Conservation (phyloP, 2,797 vertebrate species). For the Percopsis omiscomaycus region DNA sequence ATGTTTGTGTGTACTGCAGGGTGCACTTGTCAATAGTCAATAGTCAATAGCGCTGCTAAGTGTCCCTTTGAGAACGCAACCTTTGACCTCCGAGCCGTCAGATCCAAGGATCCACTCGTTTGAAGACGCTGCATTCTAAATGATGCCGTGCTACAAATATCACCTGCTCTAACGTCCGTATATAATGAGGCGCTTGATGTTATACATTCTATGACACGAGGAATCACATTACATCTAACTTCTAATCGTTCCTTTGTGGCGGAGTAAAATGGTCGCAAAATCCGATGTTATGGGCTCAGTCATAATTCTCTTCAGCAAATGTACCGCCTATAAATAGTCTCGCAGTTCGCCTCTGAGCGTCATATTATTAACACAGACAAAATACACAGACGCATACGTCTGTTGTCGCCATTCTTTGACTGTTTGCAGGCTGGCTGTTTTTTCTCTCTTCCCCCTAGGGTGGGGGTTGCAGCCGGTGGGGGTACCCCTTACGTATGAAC, state of each 20-base stretch:
- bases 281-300: neutral
- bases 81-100: constrained; percentile 19
- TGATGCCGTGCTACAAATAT: constrained; percentile 8
- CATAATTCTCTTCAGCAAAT: constrained; percentile 13
- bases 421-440: constrained; percentile 37
- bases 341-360: constrained; percentile 24
- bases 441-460: constrained; percentile 32
- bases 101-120: constrained; percentile 11
- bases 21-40: too few species aligned
- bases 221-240: constrained; percentile 14
- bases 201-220: constrained; percentile 6
- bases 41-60: too few species aligned
- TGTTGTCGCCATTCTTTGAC: constrained; percentile 12
- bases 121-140: constrained; percentile 18
- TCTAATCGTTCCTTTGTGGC: constrained; percentile 11
- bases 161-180: constrained; percentile 13
- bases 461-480: constrained; percentile 42
- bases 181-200: constrained; percentile 19
- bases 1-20: too few species aligned
- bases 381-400: neutral
- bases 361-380: constrained; percentile 38
- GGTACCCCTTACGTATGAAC: constrained; percentile 46
- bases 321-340: constrained; percentile 11
- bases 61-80: too few species aligned
- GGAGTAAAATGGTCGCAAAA: constrained; percentile 10